Evolutionary conservation across 1,140 invertebrate species (phyloP).

Genomic region (Apis mellifera): DNA sequence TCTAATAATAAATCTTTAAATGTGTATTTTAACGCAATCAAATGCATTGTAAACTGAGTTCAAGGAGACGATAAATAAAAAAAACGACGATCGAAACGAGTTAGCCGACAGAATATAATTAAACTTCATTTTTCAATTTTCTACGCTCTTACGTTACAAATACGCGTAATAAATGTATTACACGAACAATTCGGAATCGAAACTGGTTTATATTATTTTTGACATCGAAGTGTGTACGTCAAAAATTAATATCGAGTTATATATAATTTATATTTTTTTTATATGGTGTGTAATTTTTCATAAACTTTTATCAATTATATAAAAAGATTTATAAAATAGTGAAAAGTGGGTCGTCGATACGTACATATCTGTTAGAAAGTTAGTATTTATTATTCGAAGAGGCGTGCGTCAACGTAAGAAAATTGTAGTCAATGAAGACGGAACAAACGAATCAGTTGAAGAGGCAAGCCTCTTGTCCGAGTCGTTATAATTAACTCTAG

Average conservation of each 20-base stretch:
- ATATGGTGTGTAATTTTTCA: too few relatives aligned
- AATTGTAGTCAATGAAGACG: neutral
- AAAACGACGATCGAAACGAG: neutral
- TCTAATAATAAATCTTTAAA: neutral
- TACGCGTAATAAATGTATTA: neutral
- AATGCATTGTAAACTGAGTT: slow-evolving; percentile 1
- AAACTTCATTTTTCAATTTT: slow-evolving; percentile 32
- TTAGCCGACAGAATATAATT: neutral
- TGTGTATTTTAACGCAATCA: neutral
- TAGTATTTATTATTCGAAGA: neutral
- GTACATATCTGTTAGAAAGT: too few relatives aligned
- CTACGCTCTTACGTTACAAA: neutral
- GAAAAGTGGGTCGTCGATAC: neutral
- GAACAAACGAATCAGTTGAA: neutral
- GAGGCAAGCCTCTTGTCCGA: neutral
- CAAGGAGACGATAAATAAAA: neutral
- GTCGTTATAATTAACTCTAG: slow-evolving; percentile 48
- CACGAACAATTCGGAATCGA: neutral
- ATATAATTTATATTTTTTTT: too few relatives aligned
- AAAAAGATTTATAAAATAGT: neutral
- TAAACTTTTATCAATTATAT: neutral
- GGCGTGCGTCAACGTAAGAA: neutral
- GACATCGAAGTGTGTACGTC: too few relatives aligned
- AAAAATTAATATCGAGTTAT: too few relatives aligned
- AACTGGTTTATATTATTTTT: neutral